These are phyloP conservation scores for Anoplolepis gracilipes DNA, from an alignment of 1,140 invertebrate genomes.

Conservation along the genomic window DNA sequence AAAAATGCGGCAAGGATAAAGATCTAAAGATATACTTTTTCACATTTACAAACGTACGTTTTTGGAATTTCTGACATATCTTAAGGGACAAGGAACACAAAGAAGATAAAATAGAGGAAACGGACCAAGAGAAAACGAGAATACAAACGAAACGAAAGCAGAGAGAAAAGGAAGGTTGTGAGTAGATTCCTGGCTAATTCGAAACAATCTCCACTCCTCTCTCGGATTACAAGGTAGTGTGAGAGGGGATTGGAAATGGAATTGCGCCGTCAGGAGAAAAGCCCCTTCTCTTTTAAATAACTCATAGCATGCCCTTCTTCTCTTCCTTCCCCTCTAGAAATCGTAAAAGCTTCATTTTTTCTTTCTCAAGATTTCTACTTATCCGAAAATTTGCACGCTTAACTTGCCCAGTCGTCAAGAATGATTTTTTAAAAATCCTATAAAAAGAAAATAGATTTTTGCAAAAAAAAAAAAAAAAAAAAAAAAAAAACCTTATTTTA, in stretches of 20 bases:
- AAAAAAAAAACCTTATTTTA: not conserved
- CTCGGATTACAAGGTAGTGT: slow-evolving; percentile 45
- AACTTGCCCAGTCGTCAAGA: not conserved
- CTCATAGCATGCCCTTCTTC: not conserved
- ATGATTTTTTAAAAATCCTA: too few relatives aligned
- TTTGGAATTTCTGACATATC: slow-evolving; percentile 20
- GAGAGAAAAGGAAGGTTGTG: not conserved
- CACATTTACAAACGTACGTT: slow-evolving; percentile 1
- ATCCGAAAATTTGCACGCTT: slow-evolving; percentile 45
- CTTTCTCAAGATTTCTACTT: slow-evolving; percentile 45
- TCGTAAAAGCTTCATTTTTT: slow-evolving; percentile 34
- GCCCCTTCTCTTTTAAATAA: slow-evolving; percentile 61
- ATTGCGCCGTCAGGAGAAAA: slow-evolving; percentile 39
- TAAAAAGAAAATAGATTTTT: not conserved
- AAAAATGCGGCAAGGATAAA: not conserved
- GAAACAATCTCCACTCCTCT: slow-evolving; percentile 49
- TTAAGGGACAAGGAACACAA: not conserved
- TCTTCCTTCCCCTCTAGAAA: not conserved
- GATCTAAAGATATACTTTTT: not conserved
- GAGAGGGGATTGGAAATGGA: slow-evolving; percentile 51
- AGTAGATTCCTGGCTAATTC: slow-evolving; percentile 61
- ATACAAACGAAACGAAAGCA: not conserved
- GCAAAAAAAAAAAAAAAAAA: not conserved
- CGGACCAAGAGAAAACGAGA: slow-evolving; percentile 14
- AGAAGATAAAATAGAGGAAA: slow-evolving; percentile 3